Base-by-base conservation (phyloP, 2,888 invertebrate species). In the Siphonodentalium dalli region DNA sequence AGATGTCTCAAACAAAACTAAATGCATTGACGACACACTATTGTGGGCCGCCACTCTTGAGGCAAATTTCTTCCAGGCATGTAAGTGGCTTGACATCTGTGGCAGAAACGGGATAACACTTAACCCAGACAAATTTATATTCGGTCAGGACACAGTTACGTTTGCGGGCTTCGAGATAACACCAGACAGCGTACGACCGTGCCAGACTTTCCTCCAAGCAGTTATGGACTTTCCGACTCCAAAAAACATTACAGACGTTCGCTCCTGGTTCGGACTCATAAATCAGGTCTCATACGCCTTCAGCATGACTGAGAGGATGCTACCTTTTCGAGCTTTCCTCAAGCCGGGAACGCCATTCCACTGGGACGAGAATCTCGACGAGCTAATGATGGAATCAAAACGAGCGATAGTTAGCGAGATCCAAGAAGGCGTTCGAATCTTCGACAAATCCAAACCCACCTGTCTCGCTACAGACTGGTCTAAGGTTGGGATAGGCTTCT, bases 231-330 rank as follows among this genome's bases (percentile, higher is more conserved):
- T 41, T 15, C 41, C 41, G 18, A 8, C 13, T 9, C 41, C 41
- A 9, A 41, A 24, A 41, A 24, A 20, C 21, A 24, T 20, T 9
- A 20, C 26, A 7, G 21, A 24, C 26, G 13, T 24, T 7, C 23
- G 21, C 41, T 41, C 61, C 9, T 65, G 66, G 65, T 66, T 67
- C 45, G 63, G 61, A 15, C 54, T 68, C 41, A 9, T 41, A 8
- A 41, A 41, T 21, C 23, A 41, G 15, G 26, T 23, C 8, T 41
- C 41, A 24, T 20, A 41, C 23, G 26, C 41, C 23, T 41, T 41
- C 41, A 24, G 41, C 41, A 41, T 41, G 41, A 41, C 41, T 26
- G 34, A 38, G 29, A 51, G 49, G 37, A 63, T 63, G 63, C 42
- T 47, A 27, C 58, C 58, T 5, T 63, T 63, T 20, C 26, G 57